A percentile compares a stretch with the other conserved stretches of the same genome.
These are phyloP conservation scores for Drosophila ustulata DNA, from an alignment of 2,888 invertebrate genomes.

Conservation along the genomic window DNA sequence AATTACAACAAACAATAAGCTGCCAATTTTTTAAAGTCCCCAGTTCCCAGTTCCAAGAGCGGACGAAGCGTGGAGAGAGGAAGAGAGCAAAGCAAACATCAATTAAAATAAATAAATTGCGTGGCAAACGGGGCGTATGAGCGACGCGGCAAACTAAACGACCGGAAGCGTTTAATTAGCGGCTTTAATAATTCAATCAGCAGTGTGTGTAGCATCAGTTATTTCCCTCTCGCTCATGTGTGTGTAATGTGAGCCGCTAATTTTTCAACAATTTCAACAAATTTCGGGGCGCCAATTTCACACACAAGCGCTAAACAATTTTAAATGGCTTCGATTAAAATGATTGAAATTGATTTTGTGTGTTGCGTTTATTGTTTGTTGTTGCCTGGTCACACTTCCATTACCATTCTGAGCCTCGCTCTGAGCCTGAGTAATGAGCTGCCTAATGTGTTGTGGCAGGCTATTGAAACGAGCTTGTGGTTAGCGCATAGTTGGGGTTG, in stretches of 20 bases:
- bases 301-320: conserved; percentile 62
- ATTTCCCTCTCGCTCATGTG: conserved; percentile 2
- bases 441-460: conserved; percentile 56
- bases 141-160: conserved; percentile 69
- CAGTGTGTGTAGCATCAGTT: conserved; percentile 36
- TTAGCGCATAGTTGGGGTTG: conserved; percentile 21
- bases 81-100: conserved; percentile 48
- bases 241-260: conserved; percentile 42
- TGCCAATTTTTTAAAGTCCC: conserved; percentile 39
- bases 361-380: conserved; percentile 27
- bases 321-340: conserved; percentile 53
- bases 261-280: conserved; percentile 41
- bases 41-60: conserved; percentile 1
- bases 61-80: not conserved
- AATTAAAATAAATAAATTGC: conserved; percentile 80
- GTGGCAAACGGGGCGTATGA: conserved; percentile 70
- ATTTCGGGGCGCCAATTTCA: conserved; percentile 48
- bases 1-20: conserved; percentile 49
- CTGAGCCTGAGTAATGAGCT: conserved; percentile 48
- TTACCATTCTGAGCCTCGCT: conserved; percentile 4
- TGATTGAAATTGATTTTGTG: conserved; percentile 45
- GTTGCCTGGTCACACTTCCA: conserved; percentile 9
- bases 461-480: conserved; percentile 62
- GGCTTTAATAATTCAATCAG: conserved; percentile 78
- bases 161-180: conserved; percentile 80